These are phyloP conservation scores for Sinocyclocheilus grahami DNA, from an alignment of 2,113 vertebrate genomes.

Conservation along the genomic window DNA sequence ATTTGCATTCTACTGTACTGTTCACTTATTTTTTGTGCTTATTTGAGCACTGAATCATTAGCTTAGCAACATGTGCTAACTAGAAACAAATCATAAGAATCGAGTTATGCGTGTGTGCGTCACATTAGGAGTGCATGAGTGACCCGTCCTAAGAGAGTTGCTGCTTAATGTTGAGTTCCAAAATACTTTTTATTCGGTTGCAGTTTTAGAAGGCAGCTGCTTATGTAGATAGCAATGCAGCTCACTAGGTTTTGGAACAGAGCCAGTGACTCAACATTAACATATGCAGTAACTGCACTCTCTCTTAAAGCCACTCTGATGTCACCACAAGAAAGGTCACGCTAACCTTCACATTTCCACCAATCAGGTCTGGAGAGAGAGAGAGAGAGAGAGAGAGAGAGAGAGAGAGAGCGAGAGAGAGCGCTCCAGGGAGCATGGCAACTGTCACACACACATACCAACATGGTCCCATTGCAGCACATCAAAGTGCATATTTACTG, in stretches of 20 bases:
- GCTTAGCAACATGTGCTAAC: background rate
- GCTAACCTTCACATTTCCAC: slow-evolving; percentile 96
- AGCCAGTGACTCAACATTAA: slow-evolving; percentile 36
- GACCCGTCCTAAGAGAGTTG: background rate
- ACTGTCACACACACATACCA: slow-evolving; percentile 28
- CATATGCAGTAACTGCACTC: slow-evolving; percentile 45
- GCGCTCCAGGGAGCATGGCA: slow-evolving; percentile 14
- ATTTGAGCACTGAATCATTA: background rate
- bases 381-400: too few relatives aligned
- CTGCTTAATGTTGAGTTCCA: background rate
- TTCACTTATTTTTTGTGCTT: background rate
- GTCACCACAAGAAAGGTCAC: slow-evolving; percentile 40
- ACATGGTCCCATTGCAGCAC: slow-evolving; percentile 24
- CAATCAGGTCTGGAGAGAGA: slow-evolving; percentile 86
- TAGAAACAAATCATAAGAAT: background rate
- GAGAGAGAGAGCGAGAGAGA: background rate
- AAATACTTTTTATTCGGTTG: background rate
- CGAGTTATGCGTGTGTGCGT: background rate
- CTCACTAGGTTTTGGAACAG: background rate
- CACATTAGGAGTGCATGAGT: background rate
- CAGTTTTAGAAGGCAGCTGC: background rate
- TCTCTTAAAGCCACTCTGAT: slow-evolving; percentile 4
- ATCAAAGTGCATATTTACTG: slow-evolving; percentile 46
- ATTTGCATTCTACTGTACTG: too few relatives aligned
- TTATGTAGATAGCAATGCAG: background rate